Conservation (phyloP, 1,140 invertebrate genomes). For the Drosophila kikkawai region DNA sequence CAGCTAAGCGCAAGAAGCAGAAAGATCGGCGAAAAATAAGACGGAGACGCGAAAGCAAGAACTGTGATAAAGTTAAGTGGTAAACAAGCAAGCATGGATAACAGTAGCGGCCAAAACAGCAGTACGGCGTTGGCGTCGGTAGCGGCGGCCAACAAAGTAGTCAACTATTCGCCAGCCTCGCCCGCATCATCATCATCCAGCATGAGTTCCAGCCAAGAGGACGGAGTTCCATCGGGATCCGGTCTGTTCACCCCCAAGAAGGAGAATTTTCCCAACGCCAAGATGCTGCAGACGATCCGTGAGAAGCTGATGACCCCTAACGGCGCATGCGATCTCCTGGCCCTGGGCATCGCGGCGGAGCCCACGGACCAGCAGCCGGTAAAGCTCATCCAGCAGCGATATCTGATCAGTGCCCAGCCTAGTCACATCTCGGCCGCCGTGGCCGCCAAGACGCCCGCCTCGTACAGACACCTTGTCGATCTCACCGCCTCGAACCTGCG, state of each 20-base stretch:
- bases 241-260: slow-evolving; percentile 72
- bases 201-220: slow-evolving; percentile 24
- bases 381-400: slow-evolving; percentile 74
- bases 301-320: slow-evolving; percentile 73
- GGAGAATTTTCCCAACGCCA: slow-evolving; percentile 58
- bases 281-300: slow-evolving; percentile 67
- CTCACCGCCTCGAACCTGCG: slow-evolving; percentile 74
- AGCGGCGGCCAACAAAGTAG: slow-evolving; percentile 56
- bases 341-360: slow-evolving; percentile 64
- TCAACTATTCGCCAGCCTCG: slow-evolving; percentile 52
- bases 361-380: slow-evolving; percentile 62
- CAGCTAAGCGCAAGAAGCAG: slow-evolving; percentile 44
- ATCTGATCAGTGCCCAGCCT: slow-evolving; percentile 75
- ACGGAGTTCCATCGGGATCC: slow-evolving; percentile 13
- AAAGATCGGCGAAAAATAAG: slow-evolving; percentile 16
- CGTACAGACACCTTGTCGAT: slow-evolving; percentile 80
- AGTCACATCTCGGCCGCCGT: slow-evolving; percentile 71
- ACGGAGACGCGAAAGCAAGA: slow-evolving; percentile 43
- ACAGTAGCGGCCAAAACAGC: slow-evolving; percentile 55
- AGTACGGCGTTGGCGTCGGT: slow-evolving; percentile 26
- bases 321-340: slow-evolving; percentile 59
- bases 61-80: slow-evolving; percentile 58
- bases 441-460: slow-evolving; percentile 77
- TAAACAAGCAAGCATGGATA: slow-evolving; percentile 72
- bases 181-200: slow-evolving; percentile 32